Base-by-base conservation (phyloP, 2,797 vertebrate species). In the Streptopelia turtur region DNA sequence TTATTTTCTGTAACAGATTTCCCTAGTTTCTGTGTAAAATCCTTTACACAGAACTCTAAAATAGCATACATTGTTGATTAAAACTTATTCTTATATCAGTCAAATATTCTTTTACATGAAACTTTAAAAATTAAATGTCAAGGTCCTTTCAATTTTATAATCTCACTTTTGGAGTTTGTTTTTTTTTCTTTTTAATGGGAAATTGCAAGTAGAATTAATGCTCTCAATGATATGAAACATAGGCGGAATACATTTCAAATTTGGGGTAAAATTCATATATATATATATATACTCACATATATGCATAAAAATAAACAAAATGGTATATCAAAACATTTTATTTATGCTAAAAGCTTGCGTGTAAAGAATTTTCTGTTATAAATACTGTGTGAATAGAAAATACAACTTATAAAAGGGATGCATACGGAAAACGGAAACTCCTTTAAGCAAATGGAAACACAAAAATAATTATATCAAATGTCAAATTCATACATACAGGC, bases 401-500 rank as follows among this genome's bases (percentile, higher is more conserved):
- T 11, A 6, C 1, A 47, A 16, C 4, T 39, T 76, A 72, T 60
- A 31, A 49, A 57, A 81, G 5, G 1, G 4, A 6, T 55, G 8
- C 5, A 13, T 21, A 16, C 4, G 18, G 37, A 47, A 70, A 81
- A 24, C 3, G 5, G 59, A 85, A 75, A 30, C 9, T 45, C 23
- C 3, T n/a, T 83, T 20, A 65, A 61, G 11, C 3, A 80, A 76
- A 69, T 30, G 4, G 9, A 78, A 84, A 21, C 39, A 25, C 3
- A 70, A 68, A 78, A 7, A 3, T 0, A 28, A 27, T 37, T 45
- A 31, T 3, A 37, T 23, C 1, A 87, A 47, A 63, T 70, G 77
- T 66, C 56, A 25, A 33, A 59, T 49, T 2, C 1, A 1, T 4
- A 15, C 16, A 49, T 1, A 4, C 4, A 35, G 5, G 8, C 8